Percentiles rank a stretch among this genome's conserved stretches.
Conservation (phyloP, 2,113 vertebrate species). For the Campylorhamphus procurvoides region DNA sequence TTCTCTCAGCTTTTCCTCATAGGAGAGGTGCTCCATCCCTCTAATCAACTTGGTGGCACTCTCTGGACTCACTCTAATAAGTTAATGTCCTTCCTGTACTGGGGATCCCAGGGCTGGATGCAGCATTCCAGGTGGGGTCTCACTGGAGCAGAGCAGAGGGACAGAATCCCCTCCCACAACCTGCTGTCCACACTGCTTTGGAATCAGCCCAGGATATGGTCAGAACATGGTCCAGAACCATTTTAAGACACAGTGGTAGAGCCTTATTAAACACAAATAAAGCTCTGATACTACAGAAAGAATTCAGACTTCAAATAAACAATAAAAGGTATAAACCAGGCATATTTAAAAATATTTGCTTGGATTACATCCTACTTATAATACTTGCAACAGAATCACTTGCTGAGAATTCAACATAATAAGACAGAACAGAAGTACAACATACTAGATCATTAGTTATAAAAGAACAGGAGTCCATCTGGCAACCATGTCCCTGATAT, state of each 20-base stretch:
- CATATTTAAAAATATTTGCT: conserved; percentile 20
- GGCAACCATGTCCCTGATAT: conserved; percentile 65
- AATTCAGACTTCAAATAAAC: background rate
- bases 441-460: conserved; percentile 12
- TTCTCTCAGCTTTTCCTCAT: background rate
- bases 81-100: background rate
- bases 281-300: background rate
- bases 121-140: background rate
- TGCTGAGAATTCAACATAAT: conserved; percentile 31
- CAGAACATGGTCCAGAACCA: background rate
- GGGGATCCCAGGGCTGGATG: background rate
- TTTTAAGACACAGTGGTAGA: background rate
- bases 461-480: conserved; percentile 70
- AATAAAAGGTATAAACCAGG: background rate
- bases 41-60: background rate
- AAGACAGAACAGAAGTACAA: conserved; percentile 53
- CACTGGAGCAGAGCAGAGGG: background rate
- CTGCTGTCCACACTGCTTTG: fast-evolving
- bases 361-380: conserved; percentile 54
- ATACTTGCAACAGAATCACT: conserved; percentile 37
- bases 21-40: background rate
- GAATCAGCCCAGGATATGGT: background rate
- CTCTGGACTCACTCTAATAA: background rate
- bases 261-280: background rate
- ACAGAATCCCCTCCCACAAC: background rate